Evolutionary conservation across 2,888 invertebrate species (phyloP).

Genomic region (Drepanosiphum platanoidis): DNA sequence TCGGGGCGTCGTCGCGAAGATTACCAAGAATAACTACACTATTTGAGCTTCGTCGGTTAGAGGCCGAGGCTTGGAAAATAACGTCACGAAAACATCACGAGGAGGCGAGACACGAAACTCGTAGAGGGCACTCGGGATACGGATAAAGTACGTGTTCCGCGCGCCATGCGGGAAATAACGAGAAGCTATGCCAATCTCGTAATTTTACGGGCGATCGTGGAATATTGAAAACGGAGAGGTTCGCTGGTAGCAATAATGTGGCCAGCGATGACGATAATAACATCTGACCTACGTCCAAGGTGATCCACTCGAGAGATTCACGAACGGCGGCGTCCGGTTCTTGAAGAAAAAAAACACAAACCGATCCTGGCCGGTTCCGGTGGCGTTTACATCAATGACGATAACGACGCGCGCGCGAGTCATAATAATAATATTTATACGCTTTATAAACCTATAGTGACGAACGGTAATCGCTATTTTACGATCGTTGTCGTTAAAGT

Average conservation of each 20-base stretch:
- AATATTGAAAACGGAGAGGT: conserved; percentile 7
- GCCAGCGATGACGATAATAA: neutral
- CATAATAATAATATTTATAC: neutral
- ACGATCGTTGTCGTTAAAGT: no score
- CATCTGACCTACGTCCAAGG: conserved; percentile 55
- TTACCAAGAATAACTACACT: no score
- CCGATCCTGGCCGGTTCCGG: conserved; percentile 18
- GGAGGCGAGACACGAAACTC: no score
- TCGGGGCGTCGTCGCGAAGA: no score
- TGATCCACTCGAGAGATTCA: conserved; percentile 41
- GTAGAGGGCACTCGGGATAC: no score
- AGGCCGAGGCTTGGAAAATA: no score
- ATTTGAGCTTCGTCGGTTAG: no score
- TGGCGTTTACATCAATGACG: neutral
- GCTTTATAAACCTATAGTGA: no score
- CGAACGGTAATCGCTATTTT: neutral
- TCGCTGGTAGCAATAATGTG: no score
- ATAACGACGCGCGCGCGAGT: neutral
- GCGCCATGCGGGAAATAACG: neutral
- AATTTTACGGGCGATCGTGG: conserved; percentile 15
- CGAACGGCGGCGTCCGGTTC: conserved; percentile 37
- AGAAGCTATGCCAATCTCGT: neutral
- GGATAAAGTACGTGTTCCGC: neutral
- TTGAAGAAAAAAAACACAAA: no score
- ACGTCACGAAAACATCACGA: no score